phyloP scores from a whole-genome alignment of 2,888 invertebrate species.

The Steinernema scapterisci region DNA sequence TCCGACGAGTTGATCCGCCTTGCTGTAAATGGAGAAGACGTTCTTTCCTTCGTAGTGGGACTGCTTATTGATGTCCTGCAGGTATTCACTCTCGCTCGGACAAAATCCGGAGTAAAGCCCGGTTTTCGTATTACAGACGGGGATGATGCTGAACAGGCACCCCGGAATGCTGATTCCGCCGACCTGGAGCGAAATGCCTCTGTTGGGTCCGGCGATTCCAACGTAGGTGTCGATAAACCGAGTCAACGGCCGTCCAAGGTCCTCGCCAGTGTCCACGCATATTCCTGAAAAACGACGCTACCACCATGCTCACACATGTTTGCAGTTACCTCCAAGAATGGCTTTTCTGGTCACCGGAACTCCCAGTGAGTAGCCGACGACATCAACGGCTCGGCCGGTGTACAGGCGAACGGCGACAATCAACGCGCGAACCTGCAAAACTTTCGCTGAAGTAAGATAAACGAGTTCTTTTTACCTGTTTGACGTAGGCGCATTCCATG shows the following conservation, averaged over 20 bases:
- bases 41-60: conserved; percentile 62
- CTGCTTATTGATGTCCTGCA: conserved; percentile 62
- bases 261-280: conserved; percentile 64
- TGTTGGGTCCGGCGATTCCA: conserved; percentile 66
- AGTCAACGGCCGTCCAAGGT: conserved; percentile 53
- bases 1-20: conserved; percentile 60
- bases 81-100: conserved; percentile 57
- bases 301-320: too few relatives aligned
- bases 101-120: conserved; percentile 65
- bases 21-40: conserved; percentile 59
- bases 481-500: conserved; percentile 64
- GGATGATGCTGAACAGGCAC: conserved; percentile 55
- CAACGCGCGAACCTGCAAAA: conserved; percentile 64
- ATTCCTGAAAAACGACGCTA: conserved; percentile 42
- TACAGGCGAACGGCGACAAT: conserved; percentile 66
- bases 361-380: conserved; percentile 64
- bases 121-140: conserved; percentile 49
- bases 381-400: conserved; percentile 64
- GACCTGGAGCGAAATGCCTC: conserved; percentile 61
- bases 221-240: conserved; percentile 62
- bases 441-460: too few relatives aligned
- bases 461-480: too few relatives aligned
- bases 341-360: conserved; percentile 65
- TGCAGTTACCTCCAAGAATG: conserved; percentile 62
- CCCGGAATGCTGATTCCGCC: conserved; percentile 61